These are phyloP conservation scores for Apus apus DNA, from an alignment of 2,113 vertebrate genomes.

Conservation along the genomic window DNA sequence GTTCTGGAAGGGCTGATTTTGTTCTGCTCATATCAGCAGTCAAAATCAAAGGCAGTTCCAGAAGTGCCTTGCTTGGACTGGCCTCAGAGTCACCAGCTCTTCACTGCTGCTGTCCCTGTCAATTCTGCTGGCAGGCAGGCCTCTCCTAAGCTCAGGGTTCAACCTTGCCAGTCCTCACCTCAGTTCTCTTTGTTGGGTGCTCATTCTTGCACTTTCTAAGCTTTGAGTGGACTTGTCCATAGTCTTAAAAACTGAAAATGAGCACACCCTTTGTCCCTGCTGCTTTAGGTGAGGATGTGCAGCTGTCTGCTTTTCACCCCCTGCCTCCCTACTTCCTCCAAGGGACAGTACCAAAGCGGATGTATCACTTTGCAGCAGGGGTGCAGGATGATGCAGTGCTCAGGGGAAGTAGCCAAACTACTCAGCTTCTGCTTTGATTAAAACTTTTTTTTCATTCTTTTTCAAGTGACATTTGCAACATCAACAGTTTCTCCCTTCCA, in stretches of 20 bases:
- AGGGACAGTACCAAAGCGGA: not conserved
- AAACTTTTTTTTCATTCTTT: not conserved
- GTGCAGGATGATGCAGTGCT: not conserved
- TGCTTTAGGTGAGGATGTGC: not conserved
- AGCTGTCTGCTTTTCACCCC: not conserved
- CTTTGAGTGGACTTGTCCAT: not conserved
- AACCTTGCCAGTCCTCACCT: not conserved
- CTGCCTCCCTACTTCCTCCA: not conserved
- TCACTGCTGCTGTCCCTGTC: not conserved
- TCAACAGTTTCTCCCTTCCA: slow-evolving; percentile 16
- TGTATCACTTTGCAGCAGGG: slow-evolving; percentile 29
- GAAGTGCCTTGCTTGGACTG: not conserved
- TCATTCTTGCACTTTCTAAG: not conserved
- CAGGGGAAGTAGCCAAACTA: slow-evolving; percentile 21
- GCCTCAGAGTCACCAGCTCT: not conserved
- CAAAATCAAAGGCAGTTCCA: not conserved
- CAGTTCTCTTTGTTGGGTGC: not conserved
- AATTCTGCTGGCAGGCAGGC: not conserved
- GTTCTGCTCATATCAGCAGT: not conserved
- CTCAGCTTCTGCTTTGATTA: slow-evolving; percentile 54
- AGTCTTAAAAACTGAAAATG: not conserved
- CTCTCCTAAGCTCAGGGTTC: not conserved
- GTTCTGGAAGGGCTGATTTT: not conserved
- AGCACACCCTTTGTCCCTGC: not conserved
- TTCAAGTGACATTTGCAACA: slow-evolving; percentile 20